A percentile compares a stretch with the other conserved stretches of the same genome.
Conservation (phyloP, 1,140 invertebrate species). For the Holotrichia oblita region DNA sequence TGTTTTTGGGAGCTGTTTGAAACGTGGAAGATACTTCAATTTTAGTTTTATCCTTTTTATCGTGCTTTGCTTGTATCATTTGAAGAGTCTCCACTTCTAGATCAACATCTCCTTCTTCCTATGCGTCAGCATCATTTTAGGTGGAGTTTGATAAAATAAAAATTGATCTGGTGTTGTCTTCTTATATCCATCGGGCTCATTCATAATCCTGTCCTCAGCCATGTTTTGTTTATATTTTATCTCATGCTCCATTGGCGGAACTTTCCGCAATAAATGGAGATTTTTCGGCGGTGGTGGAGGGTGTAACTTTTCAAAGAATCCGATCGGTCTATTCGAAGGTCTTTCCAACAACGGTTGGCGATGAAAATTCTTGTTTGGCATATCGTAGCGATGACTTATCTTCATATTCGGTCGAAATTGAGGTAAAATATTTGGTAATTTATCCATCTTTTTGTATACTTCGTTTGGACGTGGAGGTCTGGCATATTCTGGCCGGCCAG, state of each 20-base stretch:
- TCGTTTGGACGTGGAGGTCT: constrained; percentile 55
- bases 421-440: too few species aligned
- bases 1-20: constrained; percentile 13
- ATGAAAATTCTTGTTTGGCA: constrained; percentile 49
- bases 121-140: constrained; percentile 53
- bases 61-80: constrained; percentile 68
- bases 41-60: constrained; percentile 50
- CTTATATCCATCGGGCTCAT: constrained; percentile 41
- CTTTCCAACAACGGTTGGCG: constrained; percentile 59
- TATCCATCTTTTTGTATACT: constrained; percentile 59
- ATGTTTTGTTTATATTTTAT: constrained; percentile 26
- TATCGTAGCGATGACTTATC: too few species aligned
- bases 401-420: too few species aligned
- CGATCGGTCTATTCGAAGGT: constrained; percentile 59
- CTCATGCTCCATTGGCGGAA: constrained; percentile 41
- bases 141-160: constrained; percentile 56
- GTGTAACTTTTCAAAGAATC: constrained; percentile 61
- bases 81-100: constrained; percentile 69
- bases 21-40: neutral
- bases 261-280: constrained; percentile 53
- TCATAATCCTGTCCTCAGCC: constrained; percentile 51
- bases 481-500: constrained; percentile 57
- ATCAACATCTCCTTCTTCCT: constrained; percentile 52
- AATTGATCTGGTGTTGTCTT: constrained; percentile 49
- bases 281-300: constrained; percentile 62